phyloP scores from a whole-genome alignment of 2,797 vertebrate species.

The Gymnoscopelus braueri region DNA sequence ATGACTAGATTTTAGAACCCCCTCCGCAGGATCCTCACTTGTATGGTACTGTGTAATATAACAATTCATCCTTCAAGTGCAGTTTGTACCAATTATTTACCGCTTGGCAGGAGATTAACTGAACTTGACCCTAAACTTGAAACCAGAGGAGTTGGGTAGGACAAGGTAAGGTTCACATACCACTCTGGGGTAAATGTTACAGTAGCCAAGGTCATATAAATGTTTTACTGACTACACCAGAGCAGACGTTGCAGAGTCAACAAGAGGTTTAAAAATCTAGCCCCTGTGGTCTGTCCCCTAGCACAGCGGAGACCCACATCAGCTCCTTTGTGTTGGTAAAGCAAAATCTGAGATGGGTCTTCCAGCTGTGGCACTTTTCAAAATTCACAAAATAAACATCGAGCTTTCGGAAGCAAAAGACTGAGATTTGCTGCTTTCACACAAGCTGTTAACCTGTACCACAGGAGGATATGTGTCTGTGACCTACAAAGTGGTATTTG shows the following conservation, averaged over 20 bases:
- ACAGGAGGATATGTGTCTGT: neutral
- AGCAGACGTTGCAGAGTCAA: neutral
- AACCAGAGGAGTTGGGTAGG: neutral
- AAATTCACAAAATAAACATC: no score
- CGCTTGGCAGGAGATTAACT: no score
- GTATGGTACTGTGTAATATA: no score
- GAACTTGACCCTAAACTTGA: no score
- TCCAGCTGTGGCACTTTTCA: no score
- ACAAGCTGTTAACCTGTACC: neutral
- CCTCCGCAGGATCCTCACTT: no score
- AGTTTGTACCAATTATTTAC: no score
- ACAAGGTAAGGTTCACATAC: neutral
- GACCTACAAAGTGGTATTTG: neutral
- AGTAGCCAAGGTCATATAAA: neutral
- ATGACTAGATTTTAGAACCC: neutral
- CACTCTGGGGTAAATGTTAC: conserved; percentile 1
- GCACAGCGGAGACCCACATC: no score
- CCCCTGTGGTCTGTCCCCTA: no score
- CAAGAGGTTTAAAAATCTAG: neutral
- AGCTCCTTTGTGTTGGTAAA: neutral
- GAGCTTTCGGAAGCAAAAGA: neutral
- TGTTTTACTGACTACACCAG: conserved; percentile 5
- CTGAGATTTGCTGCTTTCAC: neutral
- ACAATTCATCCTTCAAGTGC: no score
- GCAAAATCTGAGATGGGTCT: neutral